Conservation (phyloP, 2,888 invertebrate genomes). For the Anthrax anthrax region DNA sequence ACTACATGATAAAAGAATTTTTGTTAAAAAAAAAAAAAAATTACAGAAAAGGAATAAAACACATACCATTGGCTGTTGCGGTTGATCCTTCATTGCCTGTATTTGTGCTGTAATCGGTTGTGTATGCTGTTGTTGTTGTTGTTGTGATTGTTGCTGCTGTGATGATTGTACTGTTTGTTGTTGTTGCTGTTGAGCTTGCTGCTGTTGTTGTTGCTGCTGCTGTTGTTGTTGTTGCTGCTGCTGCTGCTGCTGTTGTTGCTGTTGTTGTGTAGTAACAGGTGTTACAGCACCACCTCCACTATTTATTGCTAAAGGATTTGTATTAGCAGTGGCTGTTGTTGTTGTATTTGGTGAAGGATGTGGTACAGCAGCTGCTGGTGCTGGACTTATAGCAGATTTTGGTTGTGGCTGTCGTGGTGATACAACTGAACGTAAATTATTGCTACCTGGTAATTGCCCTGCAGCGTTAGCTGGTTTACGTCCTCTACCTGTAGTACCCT, state of each 20-base stretch:
- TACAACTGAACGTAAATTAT: conserved; percentile 14
- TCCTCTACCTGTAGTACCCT: conserved; percentile 15
- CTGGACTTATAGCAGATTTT: conserved; percentile 15
- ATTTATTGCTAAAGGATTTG: conserved; percentile 8
- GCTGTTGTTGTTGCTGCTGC: conserved; percentile 9
- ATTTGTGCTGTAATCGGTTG: conserved; percentile 34
- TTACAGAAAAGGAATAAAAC: background rate
- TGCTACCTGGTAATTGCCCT: conserved; percentile 8
- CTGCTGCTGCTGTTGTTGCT: conserved; percentile 13
- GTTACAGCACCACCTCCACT: conserved; percentile 5
- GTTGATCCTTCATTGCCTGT: conserved; percentile 37
- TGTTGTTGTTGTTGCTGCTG: conserved; percentile 19
- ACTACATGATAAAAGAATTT: too few relatives aligned
- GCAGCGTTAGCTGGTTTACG: conserved; percentile 12
- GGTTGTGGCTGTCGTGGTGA: conserved; percentile 13
- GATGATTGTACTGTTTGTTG: conserved; percentile 15
- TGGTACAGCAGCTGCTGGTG: conserved; percentile 16
- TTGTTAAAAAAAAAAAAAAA: too few relatives aligned
- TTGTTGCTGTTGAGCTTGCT: conserved; percentile 18
- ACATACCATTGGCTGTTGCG: conserved; percentile 36
- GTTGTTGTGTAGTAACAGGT: conserved; percentile 17
- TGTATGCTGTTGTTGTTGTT: conserved; percentile 23
- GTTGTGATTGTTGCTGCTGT: conserved; percentile 15
- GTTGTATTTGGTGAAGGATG: conserved; percentile 17
- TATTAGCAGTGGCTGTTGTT: conserved; percentile 11